Conservation (phyloP, 2,113 vertebrate species). For the Oryzias melastigma region DNA sequence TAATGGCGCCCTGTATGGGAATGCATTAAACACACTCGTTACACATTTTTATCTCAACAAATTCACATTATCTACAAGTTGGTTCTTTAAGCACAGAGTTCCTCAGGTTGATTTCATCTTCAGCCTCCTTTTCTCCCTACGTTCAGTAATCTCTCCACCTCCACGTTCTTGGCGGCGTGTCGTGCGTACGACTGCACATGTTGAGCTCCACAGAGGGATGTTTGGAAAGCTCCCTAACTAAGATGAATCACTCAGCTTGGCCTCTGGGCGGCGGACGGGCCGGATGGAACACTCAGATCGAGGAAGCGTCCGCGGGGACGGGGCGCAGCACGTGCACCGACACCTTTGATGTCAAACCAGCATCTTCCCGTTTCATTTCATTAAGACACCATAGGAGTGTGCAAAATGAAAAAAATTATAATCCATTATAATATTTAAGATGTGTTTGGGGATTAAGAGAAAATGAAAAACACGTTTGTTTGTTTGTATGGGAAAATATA, state of each 20-base stretch:
- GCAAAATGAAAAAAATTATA: too few relatives aligned
- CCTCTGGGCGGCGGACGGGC: constrained; percentile 35
- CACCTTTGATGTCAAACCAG: constrained; percentile 9
- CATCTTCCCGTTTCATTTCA: constrained; percentile 15
- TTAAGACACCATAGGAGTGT: constrained; percentile 2
- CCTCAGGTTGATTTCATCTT: not conserved
- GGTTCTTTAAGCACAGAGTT: not conserved
- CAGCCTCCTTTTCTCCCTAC: too few relatives aligned
- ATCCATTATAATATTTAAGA: too few relatives aligned
- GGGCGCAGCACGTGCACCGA: not conserved
- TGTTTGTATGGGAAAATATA: too few relatives aligned
- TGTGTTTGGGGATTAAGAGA: too few relatives aligned
- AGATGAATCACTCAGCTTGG: constrained; percentile 57
- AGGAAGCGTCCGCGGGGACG: constrained; percentile 26
- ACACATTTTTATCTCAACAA: not conserved
- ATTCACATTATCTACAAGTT: too few relatives aligned
- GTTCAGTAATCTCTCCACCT: constrained; percentile 13
- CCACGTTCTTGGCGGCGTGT: constrained; percentile 13
- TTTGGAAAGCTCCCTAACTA: constrained; percentile 65
- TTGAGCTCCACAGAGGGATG: constrained; percentile 28
- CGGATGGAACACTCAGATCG: constrained; percentile 53
- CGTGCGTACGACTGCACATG: constrained; percentile 23
- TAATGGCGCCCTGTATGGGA: too few relatives aligned
- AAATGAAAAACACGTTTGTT: too few relatives aligned
- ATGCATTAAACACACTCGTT: too few relatives aligned